Evolutionary conservation across 2,888 invertebrate species (phyloP), one percentile per base, ranked within the genome.

Genomic region (Platycheirus albimanus): DNA sequence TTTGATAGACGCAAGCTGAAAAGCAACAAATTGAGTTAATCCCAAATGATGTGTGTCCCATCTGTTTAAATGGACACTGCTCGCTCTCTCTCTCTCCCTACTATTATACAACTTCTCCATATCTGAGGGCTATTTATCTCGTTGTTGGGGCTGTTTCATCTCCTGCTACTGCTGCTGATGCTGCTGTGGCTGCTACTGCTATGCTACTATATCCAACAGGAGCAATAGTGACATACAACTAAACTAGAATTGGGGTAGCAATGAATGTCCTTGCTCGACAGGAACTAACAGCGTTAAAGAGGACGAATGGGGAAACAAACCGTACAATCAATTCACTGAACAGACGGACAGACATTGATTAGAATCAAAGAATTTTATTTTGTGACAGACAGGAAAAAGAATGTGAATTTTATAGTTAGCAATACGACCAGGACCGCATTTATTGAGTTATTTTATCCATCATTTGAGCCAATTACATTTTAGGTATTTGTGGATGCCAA

Each of bases 21-120:
- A 78, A 84, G 74, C 84, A 84, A 84, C 84, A 84, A 84, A 84
- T 84, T 84, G 84, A 84, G 84, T 84, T 84, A 78, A 84, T 84
- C 84, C 84, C 78, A 74, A 84, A 74, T 78, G 84, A 84, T 74
- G 84, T 84, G 84, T 79, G 74, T 84, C 78, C 78, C 84, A 78
- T 84, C 78, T 78, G 84, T 79, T 84, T 84, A 84, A 78, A 78
- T 78, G 78, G 78, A 78, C 70, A 84, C 52, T 52, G 64, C 49
- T 41, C 38, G 43, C 41, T 33, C 52, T 54, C 61, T 15, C 45
- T 38, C 28, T 28, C 2, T 24, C 19, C n/a, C n/a, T n/a, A n/a
- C n/a, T n/a, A n/a, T n/a, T n/a, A n/a, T n/a, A n/a, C n/a, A n/a
- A 52, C 47, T 49, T 8, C 66, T 54, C 24, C 66, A 24, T 52